Conservation (phyloP, 2,797 vertebrate genomes). For the Brachymystax lenok region DNA sequence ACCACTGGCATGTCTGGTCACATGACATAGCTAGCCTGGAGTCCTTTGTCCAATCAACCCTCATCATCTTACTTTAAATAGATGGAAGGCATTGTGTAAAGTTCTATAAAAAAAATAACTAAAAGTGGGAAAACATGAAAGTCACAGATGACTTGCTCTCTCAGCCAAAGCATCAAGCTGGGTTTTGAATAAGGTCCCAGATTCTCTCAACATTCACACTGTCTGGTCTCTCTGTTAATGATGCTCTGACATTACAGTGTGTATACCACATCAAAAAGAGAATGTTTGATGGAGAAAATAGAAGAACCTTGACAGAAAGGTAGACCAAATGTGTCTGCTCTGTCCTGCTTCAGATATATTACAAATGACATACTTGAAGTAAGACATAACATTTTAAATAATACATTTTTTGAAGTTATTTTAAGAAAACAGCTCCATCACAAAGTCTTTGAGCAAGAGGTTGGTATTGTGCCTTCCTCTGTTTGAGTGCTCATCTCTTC, state of each 20-base stretch:
- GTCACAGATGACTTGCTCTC: conserved; percentile 44
- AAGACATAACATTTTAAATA: neutral
- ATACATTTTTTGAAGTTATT: neutral
- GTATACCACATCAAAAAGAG: conserved; percentile 31
- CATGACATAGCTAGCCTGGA: conserved; percentile 11
- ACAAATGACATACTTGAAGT: too few relatives aligned
- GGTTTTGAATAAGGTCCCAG: conserved; percentile 71
- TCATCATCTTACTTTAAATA: neutral
- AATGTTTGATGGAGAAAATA: conserved; percentile 37
- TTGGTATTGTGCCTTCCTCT: neutral
- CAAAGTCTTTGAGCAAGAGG: neutral
- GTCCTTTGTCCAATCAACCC: neutral
- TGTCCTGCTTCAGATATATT: neutral
- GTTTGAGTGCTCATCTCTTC: neutral
- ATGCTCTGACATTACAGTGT: neutral
- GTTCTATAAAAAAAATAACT: conserved; percentile 28
- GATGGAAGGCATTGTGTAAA: conserved; percentile 15
- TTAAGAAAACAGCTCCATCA: neutral
- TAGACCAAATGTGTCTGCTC: neutral
- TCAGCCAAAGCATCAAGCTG: conserved; percentile 62
- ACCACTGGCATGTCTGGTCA: conserved; percentile 9
- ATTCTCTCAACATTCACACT: conserved; percentile 62
- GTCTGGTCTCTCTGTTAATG: conserved; percentile 33
- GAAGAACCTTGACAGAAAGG: conserved; percentile 12
- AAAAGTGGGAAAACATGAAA: conserved; percentile 51